Evolutionary conservation across 2,797 vertebrate genomes (phyloP).

Genomic region (Premnoplex brunnescens): DNA sequence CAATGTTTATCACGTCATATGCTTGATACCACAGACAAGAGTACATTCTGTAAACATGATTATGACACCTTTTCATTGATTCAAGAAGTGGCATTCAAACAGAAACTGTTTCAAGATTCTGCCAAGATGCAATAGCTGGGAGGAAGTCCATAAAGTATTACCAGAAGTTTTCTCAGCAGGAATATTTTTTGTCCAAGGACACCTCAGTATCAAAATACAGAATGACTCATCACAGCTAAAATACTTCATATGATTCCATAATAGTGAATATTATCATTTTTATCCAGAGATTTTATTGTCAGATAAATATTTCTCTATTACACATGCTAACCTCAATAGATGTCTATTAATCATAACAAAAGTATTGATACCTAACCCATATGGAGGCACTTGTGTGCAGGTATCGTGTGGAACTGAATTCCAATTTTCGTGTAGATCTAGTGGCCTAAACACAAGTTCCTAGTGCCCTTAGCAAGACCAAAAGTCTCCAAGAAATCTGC

Average conservation of each 20-base stretch:
- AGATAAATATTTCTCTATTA: not conserved
- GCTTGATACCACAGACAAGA: not conserved
- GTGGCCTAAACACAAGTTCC: not conserved
- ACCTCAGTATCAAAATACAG: not conserved
- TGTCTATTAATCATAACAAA: not conserved
- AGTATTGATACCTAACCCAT: not conserved
- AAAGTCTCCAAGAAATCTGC: not conserved
- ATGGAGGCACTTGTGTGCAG: not conserved
- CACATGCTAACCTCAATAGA: not conserved
- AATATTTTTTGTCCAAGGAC: not conserved
- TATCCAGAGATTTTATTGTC: not conserved
- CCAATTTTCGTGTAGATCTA: not conserved
- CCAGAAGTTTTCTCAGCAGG: not conserved
- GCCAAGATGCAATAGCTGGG: not conserved
- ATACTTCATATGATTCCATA: not conserved
- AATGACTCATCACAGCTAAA: not conserved
- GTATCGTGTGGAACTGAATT: not conserved
- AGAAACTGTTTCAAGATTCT: conserved; percentile 25
- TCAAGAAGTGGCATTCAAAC: not conserved
- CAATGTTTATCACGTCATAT: not conserved
- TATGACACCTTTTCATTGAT: not conserved
- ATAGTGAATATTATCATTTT: not conserved
- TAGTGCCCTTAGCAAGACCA: not conserved
- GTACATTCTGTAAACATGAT: conserved; percentile 35
- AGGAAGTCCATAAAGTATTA: conserved; percentile 26